A percentile compares a stretch with the other conserved stretches of the same genome.
Evolutionary conservation across 2,113 vertebrate genomes (phyloP).

Genomic region (Sinocyclocheilus anshuiensis): DNA sequence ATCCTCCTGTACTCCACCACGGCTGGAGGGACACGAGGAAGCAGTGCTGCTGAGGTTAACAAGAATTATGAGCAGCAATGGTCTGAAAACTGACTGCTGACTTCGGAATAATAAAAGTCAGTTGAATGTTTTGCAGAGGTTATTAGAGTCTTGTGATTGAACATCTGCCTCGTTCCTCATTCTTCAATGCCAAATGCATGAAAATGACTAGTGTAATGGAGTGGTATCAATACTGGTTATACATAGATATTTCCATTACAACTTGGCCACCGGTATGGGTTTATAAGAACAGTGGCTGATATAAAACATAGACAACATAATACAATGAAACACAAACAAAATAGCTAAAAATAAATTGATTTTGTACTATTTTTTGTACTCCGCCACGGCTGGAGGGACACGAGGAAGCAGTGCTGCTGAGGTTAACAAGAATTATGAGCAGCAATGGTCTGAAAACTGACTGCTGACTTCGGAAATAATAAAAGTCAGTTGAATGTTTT

Average conservation of each 20-base stretch:
- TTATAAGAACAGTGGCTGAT: background rate
- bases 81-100: background rate
- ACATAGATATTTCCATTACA: background rate
- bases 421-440: background rate
- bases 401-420: background rate
- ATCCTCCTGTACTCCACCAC: background rate
- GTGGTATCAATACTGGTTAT: background rate
- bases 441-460: too few relatives aligned
- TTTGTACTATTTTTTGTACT: too few relatives aligned
- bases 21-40: background rate
- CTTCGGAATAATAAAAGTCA: background rate
- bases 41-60: background rate
- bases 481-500: background rate
- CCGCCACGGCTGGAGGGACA: background rate
- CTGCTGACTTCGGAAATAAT: background rate
- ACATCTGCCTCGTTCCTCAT: background rate
- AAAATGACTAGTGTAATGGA: background rate
- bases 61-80: background rate
- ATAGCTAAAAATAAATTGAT: background rate
- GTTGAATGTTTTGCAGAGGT: background rate
- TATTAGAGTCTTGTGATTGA: background rate
- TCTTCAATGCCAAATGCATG: background rate
- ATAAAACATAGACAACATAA: background rate
- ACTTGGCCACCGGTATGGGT: background rate
- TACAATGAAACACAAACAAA: background rate